phyloP scores from a whole-genome alignment of 2,888 invertebrate genomes.

The Eurois occulta region DNA sequence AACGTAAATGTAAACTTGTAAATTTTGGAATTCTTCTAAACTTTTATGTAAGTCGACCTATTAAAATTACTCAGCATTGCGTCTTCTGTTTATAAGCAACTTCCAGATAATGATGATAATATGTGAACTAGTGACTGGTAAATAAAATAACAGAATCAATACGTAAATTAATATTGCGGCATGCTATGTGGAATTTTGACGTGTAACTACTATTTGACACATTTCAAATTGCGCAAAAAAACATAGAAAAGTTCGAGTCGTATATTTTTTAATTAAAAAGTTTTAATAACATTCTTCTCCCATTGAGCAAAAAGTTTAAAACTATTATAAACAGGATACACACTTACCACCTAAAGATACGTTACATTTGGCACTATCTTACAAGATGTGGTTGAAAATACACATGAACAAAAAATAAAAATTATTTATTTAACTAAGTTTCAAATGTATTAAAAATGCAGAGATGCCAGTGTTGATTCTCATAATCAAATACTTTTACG shows the following conservation, averaged over 20 bases:
- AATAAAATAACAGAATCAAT: background rate
- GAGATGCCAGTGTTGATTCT: background rate
- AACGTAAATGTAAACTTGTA: background rate
- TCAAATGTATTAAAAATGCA: background rate
- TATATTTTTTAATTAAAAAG: background rate
- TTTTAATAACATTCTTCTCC: background rate
- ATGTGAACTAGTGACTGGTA: background rate
- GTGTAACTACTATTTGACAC: constrained; percentile 2
- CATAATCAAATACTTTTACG: background rate
- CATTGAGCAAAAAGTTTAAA: background rate
- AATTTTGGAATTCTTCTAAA: background rate
- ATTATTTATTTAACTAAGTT: background rate
- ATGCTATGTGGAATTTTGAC: constrained; percentile 12
- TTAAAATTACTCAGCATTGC: background rate
- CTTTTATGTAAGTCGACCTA: background rate
- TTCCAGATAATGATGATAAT: background rate
- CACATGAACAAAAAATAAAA: background rate
- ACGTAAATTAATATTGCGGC: background rate
- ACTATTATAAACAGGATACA: background rate
- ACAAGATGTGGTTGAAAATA: background rate
- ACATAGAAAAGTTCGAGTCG: background rate
- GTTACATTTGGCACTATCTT: background rate
- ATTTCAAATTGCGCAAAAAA: background rate
- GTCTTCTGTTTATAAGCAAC: background rate
- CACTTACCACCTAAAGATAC: background rate